Conservation (phyloP, 2,113 vertebrate species). For the Burhinus oedicnemus region DNA sequence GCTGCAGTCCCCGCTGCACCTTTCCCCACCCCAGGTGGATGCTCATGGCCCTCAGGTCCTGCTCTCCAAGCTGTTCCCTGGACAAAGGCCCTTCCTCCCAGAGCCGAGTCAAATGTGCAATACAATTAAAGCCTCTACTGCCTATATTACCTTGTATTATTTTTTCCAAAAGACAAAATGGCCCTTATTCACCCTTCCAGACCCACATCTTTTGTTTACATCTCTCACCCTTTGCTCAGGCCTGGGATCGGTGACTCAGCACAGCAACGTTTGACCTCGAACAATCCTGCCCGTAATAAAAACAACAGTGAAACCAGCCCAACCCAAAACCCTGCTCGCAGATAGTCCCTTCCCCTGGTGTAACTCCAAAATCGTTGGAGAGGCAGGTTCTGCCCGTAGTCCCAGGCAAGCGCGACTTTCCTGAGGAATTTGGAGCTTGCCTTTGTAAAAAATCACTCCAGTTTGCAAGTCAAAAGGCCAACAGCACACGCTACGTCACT, state of each 20-base stretch:
- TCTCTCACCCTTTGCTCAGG: neutral
- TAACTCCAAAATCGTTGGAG: neutral
- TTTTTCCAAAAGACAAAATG: neutral
- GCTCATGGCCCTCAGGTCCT: neutral
- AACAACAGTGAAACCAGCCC: neutral
- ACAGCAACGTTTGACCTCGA: neutral
- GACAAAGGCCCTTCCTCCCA: neutral
- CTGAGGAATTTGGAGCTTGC: neutral
- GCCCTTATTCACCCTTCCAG: neutral
- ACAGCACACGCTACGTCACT: fast-evolving
- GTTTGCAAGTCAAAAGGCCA: neutral
- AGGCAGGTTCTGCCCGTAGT: fast-evolving
- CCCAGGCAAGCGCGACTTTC: fast-evolving
- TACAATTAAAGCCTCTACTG: neutral
- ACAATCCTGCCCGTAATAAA: neutral
- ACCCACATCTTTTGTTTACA: neutral
- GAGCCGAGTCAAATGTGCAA: neutral
- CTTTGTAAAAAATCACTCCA: neutral
- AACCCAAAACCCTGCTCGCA: neutral
- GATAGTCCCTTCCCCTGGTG: neutral
- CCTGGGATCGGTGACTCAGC: neutral
- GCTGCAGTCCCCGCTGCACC: neutral
- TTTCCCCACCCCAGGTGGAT: neutral
- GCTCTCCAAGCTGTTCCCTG: neutral
- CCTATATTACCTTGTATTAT: neutral